Percentiles rank a stretch among this genome's conserved stretches.
Evolutionary conservation across 1,140 invertebrate genomes (phyloP).

Genomic region (Zaprionus africanus): DNA sequence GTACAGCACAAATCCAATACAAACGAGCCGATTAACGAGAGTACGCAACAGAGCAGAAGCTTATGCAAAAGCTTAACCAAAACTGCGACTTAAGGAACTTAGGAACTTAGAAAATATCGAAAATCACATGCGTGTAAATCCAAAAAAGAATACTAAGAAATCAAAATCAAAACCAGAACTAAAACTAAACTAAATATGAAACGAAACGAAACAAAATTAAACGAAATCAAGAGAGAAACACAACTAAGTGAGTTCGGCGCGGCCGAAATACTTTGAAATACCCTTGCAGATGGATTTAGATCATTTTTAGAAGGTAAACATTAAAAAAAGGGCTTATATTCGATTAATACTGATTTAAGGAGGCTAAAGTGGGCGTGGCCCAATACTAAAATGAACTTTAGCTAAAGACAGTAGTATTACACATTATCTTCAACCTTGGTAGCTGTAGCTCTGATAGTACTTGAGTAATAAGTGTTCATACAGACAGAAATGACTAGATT

Average conservation of each 20-base stretch:
- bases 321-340: too few relatives aligned
- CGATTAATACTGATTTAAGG: too few relatives aligned
- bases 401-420: too few relatives aligned
- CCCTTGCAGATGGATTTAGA: not conserved
- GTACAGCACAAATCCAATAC: constrained; percentile 30
- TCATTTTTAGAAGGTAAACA: too few relatives aligned
- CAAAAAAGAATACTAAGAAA: constrained; percentile 4
- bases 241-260: not conserved
- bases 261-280: constrained; percentile 13
- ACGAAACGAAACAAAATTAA: constrained; percentile 3
- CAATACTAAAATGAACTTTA: too few relatives aligned
- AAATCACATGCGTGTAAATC: constrained; percentile 48
- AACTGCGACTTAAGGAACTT: constrained; percentile 37
- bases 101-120: constrained; percentile 26
- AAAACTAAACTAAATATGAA: constrained; percentile 4
- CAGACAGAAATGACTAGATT: too few relatives aligned
- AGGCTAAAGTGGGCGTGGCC: too few relatives aligned
- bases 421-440: too few relatives aligned
- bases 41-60: constrained; percentile 24
- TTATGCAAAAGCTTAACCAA: constrained; percentile 39
- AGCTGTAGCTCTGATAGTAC: too few relatives aligned
- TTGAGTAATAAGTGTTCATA: too few relatives aligned
- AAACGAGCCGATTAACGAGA: constrained; percentile 29
- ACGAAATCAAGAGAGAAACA: constrained; percentile 28
- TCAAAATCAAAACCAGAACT: not conserved